Base-by-base conservation (phyloP, 2,797 vertebrate genomes). In the Rhyacichthys aspro region DNA sequence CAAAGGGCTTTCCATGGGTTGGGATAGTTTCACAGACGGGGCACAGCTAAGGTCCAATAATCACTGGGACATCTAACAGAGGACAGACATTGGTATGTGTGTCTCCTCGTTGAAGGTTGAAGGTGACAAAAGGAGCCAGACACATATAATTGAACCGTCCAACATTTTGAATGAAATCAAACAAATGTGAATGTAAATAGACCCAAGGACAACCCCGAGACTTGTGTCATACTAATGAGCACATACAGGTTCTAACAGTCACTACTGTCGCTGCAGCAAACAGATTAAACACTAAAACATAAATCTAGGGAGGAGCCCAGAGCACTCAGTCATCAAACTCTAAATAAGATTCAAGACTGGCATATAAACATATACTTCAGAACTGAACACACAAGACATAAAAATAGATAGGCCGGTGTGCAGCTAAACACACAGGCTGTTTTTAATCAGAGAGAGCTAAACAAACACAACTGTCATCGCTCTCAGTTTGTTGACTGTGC, bases 401-500 rank as follows among this genome's bases (percentile, higher is more conserved):
- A 70, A 77, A 55, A 55, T 28, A 59, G 72, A 74, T 72, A 76
- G 75, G 70, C 65, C 70, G 63, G 52, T 43, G 55, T 68, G 63
- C 70, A 80, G 71, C 74, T 77, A 78, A 81, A 55, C 62, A 83
- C 82, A 78, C 71, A 77, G 39, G 66, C 71, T 60, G 75, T 79
- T 83, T n/a, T 84, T 88, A 86, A 87, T 88, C 83, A 84, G 52
- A 60, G 72, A 76, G 69, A 86, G 71, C 78, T 82, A 78, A 83
- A 87, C 83, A 86, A 89, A 86, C 81, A 83, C 55, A 80, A 72
- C 82, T 82, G 76, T 80, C 86, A 79, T 74, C 71, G 12, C 52
- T 63, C 49, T 50, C 44, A 45, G 44, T 74, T 14, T 59, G 59
- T 67, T 69, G 43, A 53, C 52, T 67, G 43, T 56, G 46, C 75